Percentiles rank a stretch among this genome's conserved stretches.
These are phyloP conservation scores for Percopsis omiscomaycus DNA, from an alignment of 2,797 vertebrate species.

Conservation along the genomic window DNA sequence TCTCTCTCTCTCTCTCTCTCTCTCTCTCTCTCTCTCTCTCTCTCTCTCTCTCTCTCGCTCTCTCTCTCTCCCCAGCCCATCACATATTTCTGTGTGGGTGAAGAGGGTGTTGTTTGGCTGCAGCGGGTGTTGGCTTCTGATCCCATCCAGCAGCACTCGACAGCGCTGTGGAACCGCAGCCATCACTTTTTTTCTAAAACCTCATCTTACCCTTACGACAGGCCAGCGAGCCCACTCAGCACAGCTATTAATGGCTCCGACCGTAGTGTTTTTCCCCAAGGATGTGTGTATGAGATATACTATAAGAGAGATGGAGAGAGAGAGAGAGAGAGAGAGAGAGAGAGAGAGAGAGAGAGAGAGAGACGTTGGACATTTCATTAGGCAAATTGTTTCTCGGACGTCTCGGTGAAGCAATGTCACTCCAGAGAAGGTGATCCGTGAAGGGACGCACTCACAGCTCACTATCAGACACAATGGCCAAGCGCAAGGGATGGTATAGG, in stretches of 20 bases:
- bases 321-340: not conserved
- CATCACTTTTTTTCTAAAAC: conserved; percentile 18
- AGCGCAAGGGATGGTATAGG: conserved; percentile 41
- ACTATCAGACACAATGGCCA: conserved; percentile 62
- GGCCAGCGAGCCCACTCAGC: conserved; percentile 12
- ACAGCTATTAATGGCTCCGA: conserved; percentile 38
- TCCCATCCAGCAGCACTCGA: conserved; percentile 47
- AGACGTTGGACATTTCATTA: conserved; percentile 57
- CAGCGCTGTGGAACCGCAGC: conserved; percentile 29
- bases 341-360: conserved; percentile 12
- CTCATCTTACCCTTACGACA: conserved; percentile 7
- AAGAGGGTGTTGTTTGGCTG: conserved; percentile 65
- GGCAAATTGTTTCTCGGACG: conserved; percentile 64
- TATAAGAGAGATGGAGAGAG: conserved; percentile 5
- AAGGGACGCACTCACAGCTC: conserved; percentile 53
- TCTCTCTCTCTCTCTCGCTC: conserved; percentile 8
- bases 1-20: conserved; percentile 12
- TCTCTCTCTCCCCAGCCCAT: conserved; percentile 6
- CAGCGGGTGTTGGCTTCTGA: conserved; percentile 56
- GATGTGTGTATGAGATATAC: conserved; percentile 17
- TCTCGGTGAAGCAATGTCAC: conserved; percentile 62
- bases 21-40: not conserved
- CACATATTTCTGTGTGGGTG: conserved; percentile 31
- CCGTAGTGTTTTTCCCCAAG: conserved; percentile 18
- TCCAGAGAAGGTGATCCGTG: conserved; percentile 68